Percentiles rank a stretch among this genome's conserved stretches.
Conservation (phyloP, 2,888 invertebrate species). For the Sinohyriopsis cumingii region DNA sequence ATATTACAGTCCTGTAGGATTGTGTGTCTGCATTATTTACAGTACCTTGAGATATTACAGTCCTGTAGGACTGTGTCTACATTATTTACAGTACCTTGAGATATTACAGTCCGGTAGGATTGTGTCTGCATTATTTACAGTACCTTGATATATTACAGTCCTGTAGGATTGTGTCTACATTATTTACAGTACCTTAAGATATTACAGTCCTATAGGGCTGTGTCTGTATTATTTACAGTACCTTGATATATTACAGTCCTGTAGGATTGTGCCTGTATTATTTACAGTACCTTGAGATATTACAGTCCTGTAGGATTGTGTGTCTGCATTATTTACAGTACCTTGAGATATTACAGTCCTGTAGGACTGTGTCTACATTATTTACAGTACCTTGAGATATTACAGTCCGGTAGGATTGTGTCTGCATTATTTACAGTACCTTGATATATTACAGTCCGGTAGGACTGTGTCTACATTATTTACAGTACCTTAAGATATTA, state of each 20-base stretch:
- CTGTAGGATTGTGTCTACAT: constrained; percentile 93
- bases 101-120: constrained; percentile 96
- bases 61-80: constrained; percentile 95
- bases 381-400: constrained; percentile 82
- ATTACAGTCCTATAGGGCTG: constrained; percentile 96
- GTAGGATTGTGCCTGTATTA: no score
- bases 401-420: constrained; percentile 97
- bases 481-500: constrained; percentile 87
- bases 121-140: constrained; percentile 80
- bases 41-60: constrained; percentile 89
- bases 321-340: constrained; percentile 77
- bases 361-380: constrained; percentile 90
- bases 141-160: constrained; percentile 92
- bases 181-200: constrained; percentile 80
- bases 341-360: constrained; percentile 94
- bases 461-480: constrained; percentile 86
- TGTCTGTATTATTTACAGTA: constrained; percentile 91
- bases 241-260: no score
- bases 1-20: constrained; percentile 96
- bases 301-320: constrained; percentile 97
- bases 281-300: constrained; percentile 82
- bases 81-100: constrained; percentile 78
- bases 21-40: constrained; percentile 83
- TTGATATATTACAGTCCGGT: constrained; percentile 95
- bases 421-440: constrained; percentile 76